Evolutionary conservation across 2,888 invertebrate species (phyloP).

Genomic region (Vanessa cardui): DNA sequence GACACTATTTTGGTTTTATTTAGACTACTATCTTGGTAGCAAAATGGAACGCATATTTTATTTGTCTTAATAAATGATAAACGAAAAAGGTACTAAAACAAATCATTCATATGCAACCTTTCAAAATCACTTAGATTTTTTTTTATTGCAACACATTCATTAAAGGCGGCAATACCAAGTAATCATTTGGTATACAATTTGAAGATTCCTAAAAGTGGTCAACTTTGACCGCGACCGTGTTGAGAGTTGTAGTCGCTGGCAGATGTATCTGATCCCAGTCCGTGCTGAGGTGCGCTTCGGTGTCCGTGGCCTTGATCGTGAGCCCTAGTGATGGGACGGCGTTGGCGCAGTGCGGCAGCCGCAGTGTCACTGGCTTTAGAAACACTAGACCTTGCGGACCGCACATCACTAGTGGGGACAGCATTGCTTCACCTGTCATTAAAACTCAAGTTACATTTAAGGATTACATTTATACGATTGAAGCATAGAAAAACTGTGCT

Average conservation of each 20-base stretch:
- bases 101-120: background rate
- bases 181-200: constrained; percentile 7
- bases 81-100: background rate
- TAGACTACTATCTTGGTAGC: background rate
- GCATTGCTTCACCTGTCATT: constrained; percentile 92
- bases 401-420: constrained; percentile 97
- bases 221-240: constrained; percentile 94
- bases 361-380: constrained; percentile 93
- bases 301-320: constrained; percentile 90
- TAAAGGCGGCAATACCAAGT: constrained; percentile 8
- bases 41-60: background rate
- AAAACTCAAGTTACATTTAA: constrained; percentile 18
- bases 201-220: constrained; percentile 88
- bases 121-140: background rate
- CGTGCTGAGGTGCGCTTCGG: constrained; percentile 91
- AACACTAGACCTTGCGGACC: constrained; percentile 97
- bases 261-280: constrained; percentile 93
- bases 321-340: constrained; percentile 89
- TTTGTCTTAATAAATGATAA: background rate
- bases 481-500: background rate
- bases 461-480: background rate
- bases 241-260: constrained; percentile 91
- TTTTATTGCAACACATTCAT: constrained; percentile 8
- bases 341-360: constrained; percentile 93
- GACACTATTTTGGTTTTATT: constrained; percentile 22